Evolutionary conservation across 1,140 invertebrate species (phyloP).

Genomic region (Oryctes rhinoceros): DNA sequence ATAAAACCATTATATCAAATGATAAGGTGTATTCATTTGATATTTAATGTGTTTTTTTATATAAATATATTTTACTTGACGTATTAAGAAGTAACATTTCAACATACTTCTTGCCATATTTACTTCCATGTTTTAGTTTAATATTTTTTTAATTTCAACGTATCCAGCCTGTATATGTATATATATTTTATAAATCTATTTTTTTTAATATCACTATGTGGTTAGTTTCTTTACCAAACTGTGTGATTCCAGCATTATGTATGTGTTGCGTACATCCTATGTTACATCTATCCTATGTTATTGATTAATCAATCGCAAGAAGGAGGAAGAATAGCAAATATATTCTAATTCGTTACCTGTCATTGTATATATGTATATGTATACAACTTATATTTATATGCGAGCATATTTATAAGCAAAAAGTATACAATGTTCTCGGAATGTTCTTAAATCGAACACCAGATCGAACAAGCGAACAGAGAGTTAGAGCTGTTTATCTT

Average conservation of each 20-base stretch:
- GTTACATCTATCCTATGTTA: constrained; percentile 13
- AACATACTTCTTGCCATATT: no score
- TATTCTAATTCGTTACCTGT: constrained; percentile 18
- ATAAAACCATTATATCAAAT: no score
- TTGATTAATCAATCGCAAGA: constrained; percentile 15
- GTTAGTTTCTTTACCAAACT: neutral
- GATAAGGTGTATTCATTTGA: no score
- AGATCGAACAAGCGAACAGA: constrained; percentile 1
- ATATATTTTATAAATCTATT: constrained; percentile 17
- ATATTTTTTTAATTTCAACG: neutral
- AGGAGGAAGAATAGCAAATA: neutral
- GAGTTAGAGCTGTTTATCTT: neutral
- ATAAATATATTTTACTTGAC: no score
- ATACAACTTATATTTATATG: constrained; percentile 29
- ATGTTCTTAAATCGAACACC: constrained; percentile 22
- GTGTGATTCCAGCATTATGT: constrained; percentile 1
- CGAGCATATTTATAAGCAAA: constrained; percentile 10
- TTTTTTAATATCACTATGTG: neutral
- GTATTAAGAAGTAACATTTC: no score
- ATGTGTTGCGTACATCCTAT: constrained; percentile 16
- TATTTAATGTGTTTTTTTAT: no score
- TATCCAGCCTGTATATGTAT: constrained; percentile 23
- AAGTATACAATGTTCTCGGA: constrained; percentile 20
- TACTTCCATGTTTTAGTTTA: no score
- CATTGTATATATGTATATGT: constrained; percentile 5